Conservation (phyloP, 2,797 vertebrate genomes). For the Alauda arvensis region DNA sequence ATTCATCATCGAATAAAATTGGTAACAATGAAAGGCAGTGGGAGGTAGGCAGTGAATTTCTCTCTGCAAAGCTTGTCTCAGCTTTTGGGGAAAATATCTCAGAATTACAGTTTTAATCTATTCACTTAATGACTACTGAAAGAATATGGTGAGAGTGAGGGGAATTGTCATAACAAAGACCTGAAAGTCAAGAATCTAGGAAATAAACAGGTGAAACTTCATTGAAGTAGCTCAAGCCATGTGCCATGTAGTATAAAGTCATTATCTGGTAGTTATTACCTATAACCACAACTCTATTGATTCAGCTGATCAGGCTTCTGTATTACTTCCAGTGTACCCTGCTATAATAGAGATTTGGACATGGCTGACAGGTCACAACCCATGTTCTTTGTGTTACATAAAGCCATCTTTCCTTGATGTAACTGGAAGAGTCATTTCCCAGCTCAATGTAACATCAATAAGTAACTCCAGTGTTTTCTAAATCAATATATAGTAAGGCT, state of each 20-base stretch:
- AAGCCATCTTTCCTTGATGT: background rate
- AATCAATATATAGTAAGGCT: background rate
- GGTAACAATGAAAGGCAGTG: background rate
- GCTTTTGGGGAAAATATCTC: background rate
- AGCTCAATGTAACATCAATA: slow-evolving; percentile 1
- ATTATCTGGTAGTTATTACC: background rate
- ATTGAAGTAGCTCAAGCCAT: background rate
- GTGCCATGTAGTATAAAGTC: background rate
- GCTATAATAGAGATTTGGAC: background rate
- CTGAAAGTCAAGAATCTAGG: background rate
- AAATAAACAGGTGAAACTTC: background rate
- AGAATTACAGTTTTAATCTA: background rate
- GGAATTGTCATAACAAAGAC: background rate
- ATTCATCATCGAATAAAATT: background rate
- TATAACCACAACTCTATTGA: background rate
- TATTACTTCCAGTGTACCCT: background rate
- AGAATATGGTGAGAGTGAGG: background rate
- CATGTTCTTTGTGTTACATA: background rate
- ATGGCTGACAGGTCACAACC: background rate
- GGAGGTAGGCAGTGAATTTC: background rate
- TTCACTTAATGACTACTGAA: background rate
- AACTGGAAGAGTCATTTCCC: background rate
- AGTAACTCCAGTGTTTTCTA: background rate
- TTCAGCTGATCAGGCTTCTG: background rate
- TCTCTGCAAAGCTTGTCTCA: background rate